phyloP scores from a whole-genome alignment of 2,797 vertebrate species.

The Gobionotothen gibberifrons region DNA sequence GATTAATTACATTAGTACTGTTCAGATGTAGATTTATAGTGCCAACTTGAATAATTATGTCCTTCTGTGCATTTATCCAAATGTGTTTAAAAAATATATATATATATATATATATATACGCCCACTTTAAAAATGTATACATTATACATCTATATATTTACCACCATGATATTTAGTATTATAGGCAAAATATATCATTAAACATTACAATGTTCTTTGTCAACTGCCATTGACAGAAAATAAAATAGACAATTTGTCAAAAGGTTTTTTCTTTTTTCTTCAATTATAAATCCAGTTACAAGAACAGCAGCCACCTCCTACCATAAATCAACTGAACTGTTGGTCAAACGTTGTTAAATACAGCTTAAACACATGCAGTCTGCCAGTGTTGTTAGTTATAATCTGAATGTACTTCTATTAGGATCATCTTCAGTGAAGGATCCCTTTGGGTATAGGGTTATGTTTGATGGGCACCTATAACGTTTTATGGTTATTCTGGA shows the following conservation, averaged over 20 bases:
- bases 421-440: not conserved
- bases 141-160: not conserved
- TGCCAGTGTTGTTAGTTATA: not conserved
- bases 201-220: not conserved
- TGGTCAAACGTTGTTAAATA: not conserved
- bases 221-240: not conserved
- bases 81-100: not conserved
- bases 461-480: no score
- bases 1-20: conserved; percentile 50
- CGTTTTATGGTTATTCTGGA: not conserved
- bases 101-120: no score
- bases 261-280: not conserved
- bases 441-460: no score
- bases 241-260: not conserved
- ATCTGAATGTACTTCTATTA: not conserved
- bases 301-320: no score
- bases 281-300: not conserved
- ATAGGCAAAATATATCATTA: not conserved
- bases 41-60: not conserved
- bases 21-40: not conserved
- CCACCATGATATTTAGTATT: not conserved
- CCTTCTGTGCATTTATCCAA: not conserved
- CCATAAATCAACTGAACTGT: not conserved
- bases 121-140: no score
- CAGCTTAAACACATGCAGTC: no score